Evolutionary conservation across 2,888 invertebrate genomes (phyloP), one percentile per base, ranked within the genome.

Genomic region (Patella ulyssiponensis): DNA sequence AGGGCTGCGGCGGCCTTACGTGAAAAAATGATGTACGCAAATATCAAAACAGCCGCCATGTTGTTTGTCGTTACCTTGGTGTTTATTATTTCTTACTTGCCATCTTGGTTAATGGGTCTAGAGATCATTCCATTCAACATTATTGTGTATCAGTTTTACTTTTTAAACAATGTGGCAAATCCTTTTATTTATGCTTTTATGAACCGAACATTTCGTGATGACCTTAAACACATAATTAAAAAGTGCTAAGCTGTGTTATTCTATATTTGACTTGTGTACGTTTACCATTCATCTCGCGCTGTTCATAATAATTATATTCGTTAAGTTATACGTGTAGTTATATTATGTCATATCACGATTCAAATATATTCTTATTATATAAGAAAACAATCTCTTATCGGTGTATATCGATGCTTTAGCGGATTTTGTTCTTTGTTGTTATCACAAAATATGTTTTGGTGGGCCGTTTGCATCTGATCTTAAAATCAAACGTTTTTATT

Each of bases 121-220:
- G 72, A 83, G 64, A 77, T 87, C 14, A 81, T 91, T 14, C 83
- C 82, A 4, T 85, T 88, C 78, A 87, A 87, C 75, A 78, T 85
- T 73, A 84, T 88, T 27, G 82, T 91, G 20, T 91, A 91, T 82
- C 90, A 91, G 78, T 87, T 91, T 83, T 91, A 91, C 80, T 91
- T 90, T 77, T 86, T 89, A 69, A 90, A 91, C 80, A 91, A 91
- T 79, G 90, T 91, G 14, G 90, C 91, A 56, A 91, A 91, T 79
- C 91, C 91, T 12, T 86, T 91, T 54, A 90, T 91, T 23, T 91
- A 91, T 80, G 90, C 90, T 20, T 91, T 91, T 79, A 91, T 91
- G 91, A 91, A 91, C 83, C 86, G 89, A 73, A 87, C 89, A 51
- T 91, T 91, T 77, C 76, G 91, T 54, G 84, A 88, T 51, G 89